Base-by-base conservation (phyloP, 2,797 vertebrate genomes). In the Ceryle rudis region DNA sequence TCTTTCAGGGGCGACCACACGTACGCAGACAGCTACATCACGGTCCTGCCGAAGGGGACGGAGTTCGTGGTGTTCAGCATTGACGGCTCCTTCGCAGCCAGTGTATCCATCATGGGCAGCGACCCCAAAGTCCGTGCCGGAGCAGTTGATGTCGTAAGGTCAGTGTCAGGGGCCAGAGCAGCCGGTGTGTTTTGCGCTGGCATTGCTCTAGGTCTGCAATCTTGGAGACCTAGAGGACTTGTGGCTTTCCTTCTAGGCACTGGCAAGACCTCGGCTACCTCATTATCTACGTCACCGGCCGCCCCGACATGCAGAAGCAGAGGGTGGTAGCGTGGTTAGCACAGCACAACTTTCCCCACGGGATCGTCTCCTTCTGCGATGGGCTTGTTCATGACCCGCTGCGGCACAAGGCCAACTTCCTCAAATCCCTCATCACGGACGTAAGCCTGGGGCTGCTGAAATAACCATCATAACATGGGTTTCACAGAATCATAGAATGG, bases 281-380 rank as follows among this genome's bases (percentile, higher is more conserved):
- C 98, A 99, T 99, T 95, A 99, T 99, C 97, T 99, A 99, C 1
- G 99, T 99, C 97, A 99, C 99, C 1, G 99, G 99, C 80, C 98
- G 99, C 81, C 99, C 99, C 0, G 99, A 99, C 98, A 99, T 99
- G 99, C 99, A 99, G 98, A 99, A 99, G 98, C 99, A 99, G 97
- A 98, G 99, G 71, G 99, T 99, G 88, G 99, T 99, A 64, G 99
- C 99, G 1, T 99, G 99, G 99, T 98, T 99, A 93, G 99, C 99
- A 35, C 99, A 99, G 98, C 99, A 99, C 99, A 99, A 99, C 98
- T 99, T 99, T 95, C 99, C 99, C 52, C 99, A 99, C 0, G 99
- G 99, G 31, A 99, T 99, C 17, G 99, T 99, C 83, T 99, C 99
- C 75, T 99, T 99, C 98, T 99, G 99, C 2, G 99, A 99, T 0